phyloP scores from a whole-genome alignment of 2,113 vertebrate genomes.

The Saccopteryx bilineata region DNA sequence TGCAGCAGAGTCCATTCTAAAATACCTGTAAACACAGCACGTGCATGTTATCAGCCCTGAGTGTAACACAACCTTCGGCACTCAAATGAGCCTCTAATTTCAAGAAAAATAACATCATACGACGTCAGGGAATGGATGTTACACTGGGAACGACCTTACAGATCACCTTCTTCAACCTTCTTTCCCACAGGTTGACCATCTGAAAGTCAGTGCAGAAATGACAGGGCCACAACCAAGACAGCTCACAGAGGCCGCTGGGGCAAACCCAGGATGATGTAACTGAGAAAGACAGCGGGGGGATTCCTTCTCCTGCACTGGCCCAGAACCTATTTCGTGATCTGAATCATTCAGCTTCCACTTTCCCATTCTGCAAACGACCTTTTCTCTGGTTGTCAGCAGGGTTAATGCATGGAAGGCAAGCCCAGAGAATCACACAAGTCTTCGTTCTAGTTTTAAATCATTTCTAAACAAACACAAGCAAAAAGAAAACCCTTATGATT shows the following conservation, averaged over 20 bases:
- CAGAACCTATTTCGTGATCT: rapidly evolving
- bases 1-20: constrained; percentile 87
- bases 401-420: too few relatives aligned
- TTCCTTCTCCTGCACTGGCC: too few relatives aligned
- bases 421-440: background rate
- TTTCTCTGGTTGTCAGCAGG: background rate
- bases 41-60: background rate
- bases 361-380: background rate
- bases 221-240: background rate
- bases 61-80: rapidly evolving
- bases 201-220: background rate
- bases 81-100: background rate
- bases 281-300: background rate
- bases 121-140: rapidly evolving
- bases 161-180: background rate
- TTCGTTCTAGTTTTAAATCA: background rate
- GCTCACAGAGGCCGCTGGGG: background rate
- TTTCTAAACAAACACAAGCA: background rate
- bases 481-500: rapidly evolving
- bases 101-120: rapidly evolving
- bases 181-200: rapidly evolving
- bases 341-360: background rate
- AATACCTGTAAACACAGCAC: constrained; percentile 85
- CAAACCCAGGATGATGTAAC: background rate
- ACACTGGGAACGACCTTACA: rapidly evolving